Evolutionary conservation across 2,113 vertebrate genomes (phyloP), one percentile per base, ranked within the genome.

Genomic region (Pseudorectes ferrugineus): DNA sequence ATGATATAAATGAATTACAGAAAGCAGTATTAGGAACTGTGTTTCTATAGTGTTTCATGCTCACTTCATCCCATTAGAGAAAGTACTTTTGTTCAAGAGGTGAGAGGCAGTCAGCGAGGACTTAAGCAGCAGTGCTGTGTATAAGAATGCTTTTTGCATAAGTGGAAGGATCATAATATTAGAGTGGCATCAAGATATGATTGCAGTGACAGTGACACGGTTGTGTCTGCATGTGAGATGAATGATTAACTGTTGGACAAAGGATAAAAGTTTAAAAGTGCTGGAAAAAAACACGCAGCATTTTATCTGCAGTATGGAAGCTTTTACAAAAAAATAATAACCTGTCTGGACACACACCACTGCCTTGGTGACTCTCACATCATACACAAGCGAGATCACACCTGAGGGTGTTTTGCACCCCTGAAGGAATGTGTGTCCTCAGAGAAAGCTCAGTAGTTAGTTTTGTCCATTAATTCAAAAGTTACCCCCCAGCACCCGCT

Each of bases 321-420:
- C 26, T 77, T 75, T 77, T 55, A 18, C 5, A 51, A 51, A 35
- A 57, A 17, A 26, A 28, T 45, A 9, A 45, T 17, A 16, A 12
- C 2, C 0, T 22, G n/a, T 13, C 28, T 52, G 65, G 35, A 35
- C 1, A 11, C 4, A 26, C 26, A 23, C 21, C 1, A 0, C 87
- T 81, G 52, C 57, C 42, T 68, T 57, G 35, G 45, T 52, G 62
- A 23, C 42, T 76, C 49, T 49, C 24, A 15, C 3, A 0, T 36
- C 45, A 36, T 14, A 9, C 36, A 22, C n/a, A 43, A 6, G 43
- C 43, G n/a, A 45, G 58, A 29, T 88, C 28, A 52, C 25, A 40
- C 62, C 36, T 42, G 25, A n/a, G 42, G 43, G 31, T 17, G 8
- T 68, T 83, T n/a, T 48, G 40, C 26, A 48, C 12, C 29, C 55